These are phyloP conservation scores for Apis laboriosa DNA, from an alignment of 1,140 invertebrate species.

Conservation along the genomic window DNA sequence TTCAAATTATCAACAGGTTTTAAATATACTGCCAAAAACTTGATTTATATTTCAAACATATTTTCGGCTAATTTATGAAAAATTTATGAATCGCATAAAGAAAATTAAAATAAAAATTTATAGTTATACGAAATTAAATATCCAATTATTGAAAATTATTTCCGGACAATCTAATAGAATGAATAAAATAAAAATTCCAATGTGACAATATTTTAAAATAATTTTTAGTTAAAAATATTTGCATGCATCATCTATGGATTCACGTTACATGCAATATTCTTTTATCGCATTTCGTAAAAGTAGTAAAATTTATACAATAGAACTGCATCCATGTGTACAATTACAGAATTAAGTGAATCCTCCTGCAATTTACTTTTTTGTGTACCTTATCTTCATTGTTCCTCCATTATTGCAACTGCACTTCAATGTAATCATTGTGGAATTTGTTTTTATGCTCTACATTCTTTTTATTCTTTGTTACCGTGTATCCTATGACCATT, in stretches of 20 bases:
- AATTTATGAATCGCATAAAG: too few relatives aligned
- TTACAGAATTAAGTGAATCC: slow-evolving; percentile 30
- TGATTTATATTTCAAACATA: too few relatives aligned
- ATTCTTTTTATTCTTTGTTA: not conserved
- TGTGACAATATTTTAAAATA: not conserved
- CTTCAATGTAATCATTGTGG: slow-evolving; percentile 14
- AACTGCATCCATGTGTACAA: slow-evolving; percentile 44
- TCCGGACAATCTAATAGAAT: too few relatives aligned
- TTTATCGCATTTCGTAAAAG: not conserved
- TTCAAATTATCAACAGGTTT: too few relatives aligned
- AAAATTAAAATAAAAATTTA: too few relatives aligned
- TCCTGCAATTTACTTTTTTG: slow-evolving; percentile 37
- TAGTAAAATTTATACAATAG: slow-evolving; percentile 35
- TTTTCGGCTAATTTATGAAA: too few relatives aligned
- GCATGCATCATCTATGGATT: slow-evolving; percentile 30
- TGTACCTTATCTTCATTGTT: slow-evolving; percentile 9
- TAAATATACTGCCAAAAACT: too few relatives aligned
- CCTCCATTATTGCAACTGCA: slow-evolving; percentile 20
- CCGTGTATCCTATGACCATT: too few relatives aligned
- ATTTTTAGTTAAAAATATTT: too few relatives aligned
- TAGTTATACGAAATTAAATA: too few relatives aligned
- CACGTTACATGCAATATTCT: slow-evolving; percentile 13
- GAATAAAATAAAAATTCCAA: too few relatives aligned
- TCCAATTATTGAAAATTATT: too few relatives aligned
- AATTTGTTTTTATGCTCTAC: slow-evolving; percentile 6